Conservation (phyloP, 2,888 invertebrate species). For the Agriotes lineatus region DNA sequence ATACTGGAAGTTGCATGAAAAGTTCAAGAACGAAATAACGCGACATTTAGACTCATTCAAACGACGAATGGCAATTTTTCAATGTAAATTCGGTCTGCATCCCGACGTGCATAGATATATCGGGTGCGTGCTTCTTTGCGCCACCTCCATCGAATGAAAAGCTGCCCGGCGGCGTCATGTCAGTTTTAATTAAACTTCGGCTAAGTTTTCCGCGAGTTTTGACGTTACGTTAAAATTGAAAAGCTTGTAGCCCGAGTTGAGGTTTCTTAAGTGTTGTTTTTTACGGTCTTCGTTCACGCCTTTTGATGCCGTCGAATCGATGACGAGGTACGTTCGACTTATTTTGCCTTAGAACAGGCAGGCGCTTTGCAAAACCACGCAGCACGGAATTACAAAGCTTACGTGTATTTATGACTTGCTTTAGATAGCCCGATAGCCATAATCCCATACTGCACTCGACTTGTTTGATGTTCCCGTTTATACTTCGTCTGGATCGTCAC, state of each 20-base stretch:
- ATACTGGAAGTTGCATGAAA: constrained; percentile 39
- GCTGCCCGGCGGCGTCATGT: constrained; percentile 47
- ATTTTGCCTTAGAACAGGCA: constrained; percentile 5
- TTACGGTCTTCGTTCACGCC: constrained; percentile 29
- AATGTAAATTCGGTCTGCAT: constrained; percentile 48
- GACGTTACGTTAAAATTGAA: constrained; percentile 55
- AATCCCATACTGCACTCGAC: constrained; percentile 11
- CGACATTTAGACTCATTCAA: constrained; percentile 44
- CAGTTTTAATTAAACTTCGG: constrained; percentile 54
- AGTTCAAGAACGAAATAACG: constrained; percentile 42
- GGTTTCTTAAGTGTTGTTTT: constrained; percentile 29
- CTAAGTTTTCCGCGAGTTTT: constrained; percentile 53
- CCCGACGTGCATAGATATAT: constrained; percentile 42
- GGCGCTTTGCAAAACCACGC: neutral
- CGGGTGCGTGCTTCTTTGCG: constrained; percentile 39
- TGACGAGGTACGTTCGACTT: constrained; percentile 15
- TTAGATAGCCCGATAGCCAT: constrained; percentile 18
- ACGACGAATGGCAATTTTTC: constrained; percentile 49
- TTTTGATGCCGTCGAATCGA: constrained; percentile 29
- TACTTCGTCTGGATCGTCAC: constrained; percentile 17
- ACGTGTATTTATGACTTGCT: constrained; percentile 13
- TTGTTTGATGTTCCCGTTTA: constrained; percentile 12
- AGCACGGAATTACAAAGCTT: constrained; percentile 1
- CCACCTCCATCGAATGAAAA: constrained; percentile 43
- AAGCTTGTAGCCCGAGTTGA: constrained; percentile 43